These are phyloP conservation scores for Semicossyphus pulcher DNA, from an alignment of 2,113 vertebrate genomes.

Conservation along the genomic window DNA sequence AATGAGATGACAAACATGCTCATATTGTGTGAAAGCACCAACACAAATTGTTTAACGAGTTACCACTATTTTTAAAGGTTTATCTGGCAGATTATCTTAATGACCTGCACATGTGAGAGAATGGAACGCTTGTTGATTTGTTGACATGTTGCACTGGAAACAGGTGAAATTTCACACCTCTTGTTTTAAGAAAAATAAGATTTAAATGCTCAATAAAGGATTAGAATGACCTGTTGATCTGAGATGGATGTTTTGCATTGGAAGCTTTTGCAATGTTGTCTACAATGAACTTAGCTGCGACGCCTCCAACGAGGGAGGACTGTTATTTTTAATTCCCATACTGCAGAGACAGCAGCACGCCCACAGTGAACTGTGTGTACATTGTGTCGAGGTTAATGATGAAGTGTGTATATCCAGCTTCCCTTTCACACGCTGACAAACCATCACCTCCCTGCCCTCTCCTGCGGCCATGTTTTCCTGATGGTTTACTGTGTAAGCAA, in stretches of 20 bases:
- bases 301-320: constrained; percentile 35
- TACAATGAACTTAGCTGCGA: not conserved
- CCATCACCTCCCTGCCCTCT: constrained; percentile 17
- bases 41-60: no score
- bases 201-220: constrained; percentile 26
- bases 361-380: not conserved
- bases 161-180: constrained; percentile 30
- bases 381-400: constrained; percentile 36
- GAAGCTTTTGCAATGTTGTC: constrained; percentile 29
- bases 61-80: no score
- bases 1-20: not conserved
- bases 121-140: no score
- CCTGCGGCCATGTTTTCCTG: constrained; percentile 54
- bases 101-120: no score
- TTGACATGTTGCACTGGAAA: constrained; percentile 47
- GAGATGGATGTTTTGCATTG: constrained; percentile 43
- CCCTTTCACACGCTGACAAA: constrained; percentile 28
- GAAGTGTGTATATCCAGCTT: constrained; percentile 30
- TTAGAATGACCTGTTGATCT: constrained; percentile 40
- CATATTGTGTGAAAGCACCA: not conserved
- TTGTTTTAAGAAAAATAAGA: constrained; percentile 47
- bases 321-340: constrained; percentile 70
- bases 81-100: no score
- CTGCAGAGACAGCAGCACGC: constrained; percentile 53
- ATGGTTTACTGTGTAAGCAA: constrained; percentile 62